A percentile compares a stretch with the other conserved stretches of the same genome.
Evolutionary conservation across 2,113 vertebrate genomes (phyloP).

Genomic region (Galbula dea): DNA sequence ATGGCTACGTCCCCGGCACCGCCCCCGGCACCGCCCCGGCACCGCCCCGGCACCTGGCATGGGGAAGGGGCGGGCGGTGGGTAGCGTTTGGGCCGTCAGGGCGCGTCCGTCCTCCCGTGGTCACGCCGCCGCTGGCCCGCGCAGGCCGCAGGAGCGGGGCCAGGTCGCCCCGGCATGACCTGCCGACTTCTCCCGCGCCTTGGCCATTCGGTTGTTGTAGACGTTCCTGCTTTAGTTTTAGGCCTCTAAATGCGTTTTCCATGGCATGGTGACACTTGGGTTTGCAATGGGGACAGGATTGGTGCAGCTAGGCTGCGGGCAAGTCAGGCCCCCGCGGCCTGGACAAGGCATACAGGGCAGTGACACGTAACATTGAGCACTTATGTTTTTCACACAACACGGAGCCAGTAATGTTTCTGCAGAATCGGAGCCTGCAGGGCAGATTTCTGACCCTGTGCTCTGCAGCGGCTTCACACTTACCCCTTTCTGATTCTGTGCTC

Average conservation of each 20-base stretch:
- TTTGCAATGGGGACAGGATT: not conserved
- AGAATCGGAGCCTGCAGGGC: not conserved
- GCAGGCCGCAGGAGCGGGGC: not conserved
- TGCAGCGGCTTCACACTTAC: not conserved
- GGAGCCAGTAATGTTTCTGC: not conserved
- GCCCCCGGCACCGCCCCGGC: not conserved
- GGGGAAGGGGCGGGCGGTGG: too few species aligned
- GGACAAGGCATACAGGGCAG: not conserved
- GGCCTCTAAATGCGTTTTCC: not conserved
- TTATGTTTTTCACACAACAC: not conserved
- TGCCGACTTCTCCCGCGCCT: rapidly evolving
- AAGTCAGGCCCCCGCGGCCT: not conserved
- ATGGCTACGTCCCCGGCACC: not conserved
- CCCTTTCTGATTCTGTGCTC: too few species aligned
- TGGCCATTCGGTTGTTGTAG: rapidly evolving
- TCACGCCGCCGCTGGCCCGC: too few species aligned
- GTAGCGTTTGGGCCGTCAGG: too few species aligned
- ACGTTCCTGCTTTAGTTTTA: not conserved
- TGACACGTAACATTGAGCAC: rapidly evolving
- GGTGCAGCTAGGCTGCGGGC: too few species aligned
- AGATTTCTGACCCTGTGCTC: too few species aligned
- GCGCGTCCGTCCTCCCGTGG: too few species aligned
- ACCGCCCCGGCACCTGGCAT: too few species aligned
- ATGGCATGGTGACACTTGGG: not conserved
- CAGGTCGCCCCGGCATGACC: not conserved